Evolutionary conservation across 1,140 invertebrate species (phyloP), one percentile per base, ranked within the genome.

Genomic region (Episyrphus balteatus): DNA sequence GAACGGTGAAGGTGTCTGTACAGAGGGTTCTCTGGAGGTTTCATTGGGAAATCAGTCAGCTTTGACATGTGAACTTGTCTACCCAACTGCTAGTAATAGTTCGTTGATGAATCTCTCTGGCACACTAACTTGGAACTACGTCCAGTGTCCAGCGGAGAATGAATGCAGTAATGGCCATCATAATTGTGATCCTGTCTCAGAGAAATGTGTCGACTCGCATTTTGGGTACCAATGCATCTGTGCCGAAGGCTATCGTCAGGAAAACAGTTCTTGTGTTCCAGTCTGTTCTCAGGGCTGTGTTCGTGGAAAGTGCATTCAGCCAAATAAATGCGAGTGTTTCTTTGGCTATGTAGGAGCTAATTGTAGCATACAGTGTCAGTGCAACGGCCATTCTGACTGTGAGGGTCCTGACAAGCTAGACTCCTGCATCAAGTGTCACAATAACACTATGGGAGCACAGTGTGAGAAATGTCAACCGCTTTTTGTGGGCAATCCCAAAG

Each of bases 261-360:
- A 70, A 48, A 62, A 72, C 2, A 68, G 73, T 46, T 67, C 61
- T 26, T 95, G 91, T 68, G 74, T 82, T 51, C 90, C 92, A 3
- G 82, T 88, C 53, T 95, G 92, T 68, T 75, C 76, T 19, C 84
- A 92, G 69, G 92, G 91, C 14, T 97, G 93, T 72, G 83, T 89
- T 2, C 77, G 89, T 62, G 93, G 93, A 40, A 78, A 72, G 2
- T 97, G 93, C 63, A 69, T 89, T 5, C 76, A 83, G 55, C 93
- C 93, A 21, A 80, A 93, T 60, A 73, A 79, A 12, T 98, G 93
- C 61, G 72, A 79, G 36, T 97, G 93, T 68, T 81, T 94, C 72
- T 98, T 98, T 72, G 92, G 92, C 39, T 97, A 88, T 67, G 91
- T 97, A 18, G 92, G 92, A 41, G 79, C 81, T 46, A 92, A 95